Evolutionary conservation across 2,113 vertebrate species (phyloP).

Genomic region (Microtus oregoni): DNA sequence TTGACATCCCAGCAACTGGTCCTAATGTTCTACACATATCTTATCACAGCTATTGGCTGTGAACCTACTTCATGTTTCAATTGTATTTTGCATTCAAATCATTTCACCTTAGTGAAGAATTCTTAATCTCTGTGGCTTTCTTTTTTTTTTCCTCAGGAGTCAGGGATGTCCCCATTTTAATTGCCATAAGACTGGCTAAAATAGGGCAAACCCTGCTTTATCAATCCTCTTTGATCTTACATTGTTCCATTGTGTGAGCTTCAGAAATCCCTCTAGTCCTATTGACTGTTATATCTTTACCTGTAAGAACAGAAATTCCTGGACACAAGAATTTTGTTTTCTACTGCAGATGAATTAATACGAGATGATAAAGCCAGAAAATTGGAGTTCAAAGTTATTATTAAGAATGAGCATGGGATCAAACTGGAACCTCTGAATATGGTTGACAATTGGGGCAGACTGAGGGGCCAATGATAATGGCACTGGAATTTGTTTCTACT

Average conservation of each 20-base stretch:
- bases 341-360: background rate
- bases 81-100: constrained; percentile 1
- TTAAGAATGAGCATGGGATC: background rate
- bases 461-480: too few relatives aligned
- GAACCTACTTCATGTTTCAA: background rate
- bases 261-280: background rate
- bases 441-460: too few relatives aligned
- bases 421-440: too few relatives aligned
- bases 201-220: background rate
- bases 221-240: background rate
- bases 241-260: background rate
- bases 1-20: background rate
- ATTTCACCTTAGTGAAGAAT: background rate
- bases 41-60: background rate
- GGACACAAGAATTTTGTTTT: background rate
- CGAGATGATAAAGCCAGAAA: background rate
- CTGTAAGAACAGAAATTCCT: constrained; percentile 12
- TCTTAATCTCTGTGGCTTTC: background rate
- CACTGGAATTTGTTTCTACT: too few relatives aligned
- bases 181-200: background rate
- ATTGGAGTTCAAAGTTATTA: background rate
- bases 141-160: background rate
- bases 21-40: background rate
- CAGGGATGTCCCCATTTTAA: background rate
- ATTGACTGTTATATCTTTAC: background rate